Evolutionary conservation across 2,888 invertebrate species (phyloP), one percentile per base, ranked within the genome.

Genomic region (Epistrophe grossulariae): DNA sequence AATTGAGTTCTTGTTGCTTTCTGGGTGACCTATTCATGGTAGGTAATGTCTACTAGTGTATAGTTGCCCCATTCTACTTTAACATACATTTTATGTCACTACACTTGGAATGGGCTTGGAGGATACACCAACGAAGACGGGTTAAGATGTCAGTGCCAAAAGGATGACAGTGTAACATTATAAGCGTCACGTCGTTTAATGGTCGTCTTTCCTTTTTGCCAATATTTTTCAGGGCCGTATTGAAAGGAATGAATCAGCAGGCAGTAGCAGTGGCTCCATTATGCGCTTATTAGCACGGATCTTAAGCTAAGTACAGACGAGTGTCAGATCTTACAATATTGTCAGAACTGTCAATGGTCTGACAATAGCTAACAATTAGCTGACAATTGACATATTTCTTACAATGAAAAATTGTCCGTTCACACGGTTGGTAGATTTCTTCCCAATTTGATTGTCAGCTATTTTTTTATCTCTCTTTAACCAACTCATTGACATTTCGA

Each of bases 71-170:
- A 8, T 68, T 68, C 66, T 19, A 50, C 17, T 7, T 17, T 38
- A 24, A 59, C 55, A 31, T 38, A 43, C 59, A 45, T 48, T 77
- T 64, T 70, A 59, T 71, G 70, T 70, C 74, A 80, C 68, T 38
- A 40, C 4, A 68, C 72, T 59, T 66, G 1, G 52, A 60, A 9
- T 9, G 15, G n/a, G 24, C 1, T 48, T 17, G 59, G 17, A 59
- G 50, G 55, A 28, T 19, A 52, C 19, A 52, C 0, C 13, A 24
- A 15, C 52, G 28, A 52, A 40, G 55, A 50, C 35, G 64, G 66
- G 70, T 80, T 64, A 76, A 66, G 68, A 81, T 81, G 81, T 81
- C 76, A 72, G 72, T 76, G 71, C 66, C 59, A 66, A 72, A 84
- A 66, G 71, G 70, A 50, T 24, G 81, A 84, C 81, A 84, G 40